Conservation (phyloP, 1,140 invertebrate genomes). For the Lepidurus apus region DNA sequence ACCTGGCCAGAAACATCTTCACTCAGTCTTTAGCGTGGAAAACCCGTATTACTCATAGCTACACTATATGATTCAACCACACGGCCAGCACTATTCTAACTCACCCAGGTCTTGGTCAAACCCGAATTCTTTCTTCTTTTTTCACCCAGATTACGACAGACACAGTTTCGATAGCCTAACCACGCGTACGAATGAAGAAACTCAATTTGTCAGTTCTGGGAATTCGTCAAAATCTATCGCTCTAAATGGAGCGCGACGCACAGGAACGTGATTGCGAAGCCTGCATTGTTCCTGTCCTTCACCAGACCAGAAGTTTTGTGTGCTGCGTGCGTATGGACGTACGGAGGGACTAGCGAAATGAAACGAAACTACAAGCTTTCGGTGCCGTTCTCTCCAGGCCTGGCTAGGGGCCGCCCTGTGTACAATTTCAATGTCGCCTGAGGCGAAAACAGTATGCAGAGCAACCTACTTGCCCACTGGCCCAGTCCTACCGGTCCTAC, state of each 20-base stretch:
- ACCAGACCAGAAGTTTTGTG: neutral
- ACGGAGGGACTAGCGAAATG: slow-evolving; percentile 13
- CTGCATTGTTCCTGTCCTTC: neutral
- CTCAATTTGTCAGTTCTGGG: neutral
- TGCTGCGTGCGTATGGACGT: slow-evolving; percentile 4
- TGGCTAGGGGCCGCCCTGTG: slow-evolving; percentile 16
- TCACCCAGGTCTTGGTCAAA: too few relatives aligned
- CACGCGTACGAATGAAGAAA: neutral
- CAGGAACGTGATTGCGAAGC: neutral
- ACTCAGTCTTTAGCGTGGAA: neutral
- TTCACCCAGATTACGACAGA: too few relatives aligned
- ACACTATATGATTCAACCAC: neutral
- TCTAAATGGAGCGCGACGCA: neutral
- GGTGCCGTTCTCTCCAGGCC: neutral
- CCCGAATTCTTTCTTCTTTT: too few relatives aligned
- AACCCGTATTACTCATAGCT: neutral
- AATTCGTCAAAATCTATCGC: neutral
- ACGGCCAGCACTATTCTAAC: too few relatives aligned
- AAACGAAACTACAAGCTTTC: slow-evolving; percentile 1
- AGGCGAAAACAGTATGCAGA: slow-evolving; percentile 7
- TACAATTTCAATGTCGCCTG: slow-evolving; percentile 3
- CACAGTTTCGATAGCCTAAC: too few relatives aligned
- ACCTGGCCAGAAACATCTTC: neutral
- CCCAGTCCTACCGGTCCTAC: slow-evolving; percentile 11
- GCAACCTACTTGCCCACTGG: slow-evolving; percentile 20